phyloP scores from a whole-genome alignment of 2,888 invertebrate species.

The Ophioninae sp. region DNA sequence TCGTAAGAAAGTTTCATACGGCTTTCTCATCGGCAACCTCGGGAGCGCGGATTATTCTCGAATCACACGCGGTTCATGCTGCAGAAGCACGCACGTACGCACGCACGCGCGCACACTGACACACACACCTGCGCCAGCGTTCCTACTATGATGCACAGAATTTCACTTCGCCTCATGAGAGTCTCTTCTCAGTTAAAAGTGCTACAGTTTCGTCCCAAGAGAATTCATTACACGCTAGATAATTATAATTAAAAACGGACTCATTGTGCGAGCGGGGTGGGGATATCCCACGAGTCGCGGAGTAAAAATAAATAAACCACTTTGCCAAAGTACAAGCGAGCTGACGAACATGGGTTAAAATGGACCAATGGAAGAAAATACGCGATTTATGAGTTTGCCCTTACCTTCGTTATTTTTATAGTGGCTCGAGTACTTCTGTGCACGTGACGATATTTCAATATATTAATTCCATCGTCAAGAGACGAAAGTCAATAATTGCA shows the following conservation, averaged over 20 bases:
- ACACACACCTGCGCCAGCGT: neutral
- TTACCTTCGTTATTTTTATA: neutral
- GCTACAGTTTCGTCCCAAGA: constrained; percentile 58
- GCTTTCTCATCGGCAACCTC: constrained; percentile 69
- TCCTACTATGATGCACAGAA: constrained; percentile 17
- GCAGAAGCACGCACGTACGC: neutral
- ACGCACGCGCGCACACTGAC: neutral
- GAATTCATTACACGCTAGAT: constrained; percentile 73
- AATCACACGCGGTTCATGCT: constrained; percentile 12
- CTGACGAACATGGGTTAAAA: constrained; percentile 28
- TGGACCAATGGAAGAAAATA: constrained; percentile 22
- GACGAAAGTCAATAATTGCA: neutral
- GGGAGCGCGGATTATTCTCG: constrained; percentile 33
- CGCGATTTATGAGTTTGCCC: neutral
- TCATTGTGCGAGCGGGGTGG: constrained; percentile 71
- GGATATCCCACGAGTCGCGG: constrained; percentile 71
- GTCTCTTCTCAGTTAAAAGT: constrained; percentile 27
- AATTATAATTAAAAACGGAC: constrained; percentile 77
- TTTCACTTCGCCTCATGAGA: constrained; percentile 30
- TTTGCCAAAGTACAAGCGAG: constrained; percentile 23
- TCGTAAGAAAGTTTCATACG: constrained; percentile 68
- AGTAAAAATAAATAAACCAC: constrained; percentile 37
- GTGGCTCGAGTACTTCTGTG: neutral
- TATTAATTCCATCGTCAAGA: neutral
- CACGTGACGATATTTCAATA: neutral